Base-by-base conservation (phyloP, 2,888 invertebrate genomes). In the Mesorhabditis spiculigera region DNA sequence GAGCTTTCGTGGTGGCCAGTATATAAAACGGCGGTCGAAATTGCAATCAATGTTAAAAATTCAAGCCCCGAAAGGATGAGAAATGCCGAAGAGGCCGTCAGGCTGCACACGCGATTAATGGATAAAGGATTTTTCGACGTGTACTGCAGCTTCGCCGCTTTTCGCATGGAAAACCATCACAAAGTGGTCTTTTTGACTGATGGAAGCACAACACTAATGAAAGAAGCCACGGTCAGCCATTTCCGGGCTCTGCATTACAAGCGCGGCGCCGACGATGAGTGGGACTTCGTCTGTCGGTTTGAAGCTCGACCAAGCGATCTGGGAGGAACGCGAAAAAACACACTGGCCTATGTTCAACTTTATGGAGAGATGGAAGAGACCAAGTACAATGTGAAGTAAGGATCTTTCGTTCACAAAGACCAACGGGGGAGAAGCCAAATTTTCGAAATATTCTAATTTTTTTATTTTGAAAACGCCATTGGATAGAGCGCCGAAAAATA, bases 51-150 rank as follows among this genome's bases (percentile, higher is more conserved):
- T 28, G 28, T 28, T 28, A 28, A 28, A 28, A 65, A 66, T 10
- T 5, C 65, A 8, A 44, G 65, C 43, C 6, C 10, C 41, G 67
- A 67, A 8, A 66, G 45, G 50, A 69, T 45, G 42, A 45, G 5
- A 69, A 69, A 69, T 66, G 69, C 69, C 4, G 63, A 41, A 65
- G 66, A 69, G 4, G 69, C 69, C 41, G 69, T 69, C 65, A 65
- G 28, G 28, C 65, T 62, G 42, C 65, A 69, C 69, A 62, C 6
- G 50, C 64, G 6, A 28, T 43, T 69, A 10, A 16, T 69, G 66
- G 44, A 66, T 28, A 66, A 62, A n/a, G 66, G 66, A 65, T 69
- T 69, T 43, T 69, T 69, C 61, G 5, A 65, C 16, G 69, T 66
- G 43, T 69, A 69, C 69, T 6, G 43, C 66, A 13, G 16, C n/a